Percentiles rank a stretch among this genome's conserved stretches.
These are phyloP conservation scores for Dufourea novaeangliae DNA, from an alignment of 1,140 invertebrate species.

Conservation along the genomic window DNA sequence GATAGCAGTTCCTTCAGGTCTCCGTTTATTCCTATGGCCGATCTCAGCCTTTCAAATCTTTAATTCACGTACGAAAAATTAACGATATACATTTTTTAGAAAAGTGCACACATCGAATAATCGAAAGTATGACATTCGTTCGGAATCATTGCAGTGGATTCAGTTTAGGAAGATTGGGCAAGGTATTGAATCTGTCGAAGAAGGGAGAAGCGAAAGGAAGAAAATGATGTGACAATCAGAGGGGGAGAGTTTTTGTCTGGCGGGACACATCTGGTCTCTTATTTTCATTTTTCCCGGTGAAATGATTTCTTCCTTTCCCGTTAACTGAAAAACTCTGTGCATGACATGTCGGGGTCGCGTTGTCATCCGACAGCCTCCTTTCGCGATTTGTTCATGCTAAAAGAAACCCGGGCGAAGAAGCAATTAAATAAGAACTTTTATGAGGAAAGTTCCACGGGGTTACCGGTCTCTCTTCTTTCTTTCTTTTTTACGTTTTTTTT, in stretches of 20 bases:
- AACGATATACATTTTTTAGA: background rate
- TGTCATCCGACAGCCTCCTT: constrained; percentile 2
- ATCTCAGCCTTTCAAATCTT: too few relatives aligned
- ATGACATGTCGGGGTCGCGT: constrained; percentile 33
- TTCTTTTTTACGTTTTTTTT: too few relatives aligned
- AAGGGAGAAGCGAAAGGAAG: constrained; percentile 37
- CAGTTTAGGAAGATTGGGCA: background rate
- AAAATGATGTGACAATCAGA: constrained; percentile 64
- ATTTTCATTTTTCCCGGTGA: constrained; percentile 64
- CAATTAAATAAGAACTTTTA: constrained; percentile 50
- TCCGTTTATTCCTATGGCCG: too few relatives aligned
- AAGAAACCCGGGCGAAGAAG: constrained; percentile 26
- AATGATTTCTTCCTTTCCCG: constrained; percentile 56
- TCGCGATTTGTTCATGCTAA: constrained; percentile 38
- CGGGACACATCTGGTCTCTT: constrained; percentile 65
- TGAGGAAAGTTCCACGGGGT: constrained; percentile 5
- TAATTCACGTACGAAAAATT: background rate
- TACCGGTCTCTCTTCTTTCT: too few relatives aligned
- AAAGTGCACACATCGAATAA: background rate
- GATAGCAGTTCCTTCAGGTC: too few relatives aligned
- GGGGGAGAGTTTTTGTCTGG: constrained; percentile 51
- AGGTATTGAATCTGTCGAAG: constrained; percentile 23
- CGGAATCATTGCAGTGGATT: background rate
- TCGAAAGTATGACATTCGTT: background rate
- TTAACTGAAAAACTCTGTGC: constrained; percentile 58